A percentile compares a stretch with the other conserved stretches of the same genome.
These are phyloP conservation scores for Gorilla gorilla DNA, from an alignment of 2,113 vertebrate genomes.

Conservation along the genomic window DNA sequence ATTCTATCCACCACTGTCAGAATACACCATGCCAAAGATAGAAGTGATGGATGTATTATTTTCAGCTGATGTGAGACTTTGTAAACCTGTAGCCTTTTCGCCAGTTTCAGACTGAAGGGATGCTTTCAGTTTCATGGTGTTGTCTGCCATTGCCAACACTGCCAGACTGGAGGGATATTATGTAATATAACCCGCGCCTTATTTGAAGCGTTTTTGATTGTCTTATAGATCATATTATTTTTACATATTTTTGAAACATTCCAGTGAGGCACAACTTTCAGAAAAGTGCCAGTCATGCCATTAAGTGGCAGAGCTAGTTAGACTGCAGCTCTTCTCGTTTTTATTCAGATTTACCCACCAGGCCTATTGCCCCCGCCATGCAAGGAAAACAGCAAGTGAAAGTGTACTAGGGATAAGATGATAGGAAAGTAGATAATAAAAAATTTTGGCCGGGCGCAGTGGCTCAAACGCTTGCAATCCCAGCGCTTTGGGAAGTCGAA, in stretches of 20 bases:
- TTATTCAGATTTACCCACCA: background rate
- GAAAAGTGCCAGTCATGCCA: background rate
- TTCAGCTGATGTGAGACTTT: background rate
- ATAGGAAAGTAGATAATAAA: background rate
- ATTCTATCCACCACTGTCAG: background rate
- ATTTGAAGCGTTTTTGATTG: background rate
- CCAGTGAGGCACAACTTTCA: constrained; percentile 22
- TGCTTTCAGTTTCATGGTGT: background rate
- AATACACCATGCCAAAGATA: background rate
- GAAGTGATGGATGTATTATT: background rate
- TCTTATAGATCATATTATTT: background rate
- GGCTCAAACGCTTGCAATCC: no score
- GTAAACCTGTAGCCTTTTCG: background rate
- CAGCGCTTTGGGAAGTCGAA: no score
- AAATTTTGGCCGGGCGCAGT: background rate
- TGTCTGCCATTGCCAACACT: background rate
- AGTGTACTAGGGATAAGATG: background rate
- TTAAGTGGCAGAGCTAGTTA: background rate
- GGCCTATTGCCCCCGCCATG: background rate
- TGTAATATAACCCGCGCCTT: background rate
- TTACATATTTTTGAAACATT: background rate
- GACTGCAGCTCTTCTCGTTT: background rate
- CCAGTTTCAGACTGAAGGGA: background rate
- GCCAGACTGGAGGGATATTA: background rate
- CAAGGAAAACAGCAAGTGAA: background rate